Evolutionary conservation across 2,888 invertebrate genomes (phyloP), one percentile per base, ranked within the genome.

Genomic region (Keiferia lycopersicella): DNA sequence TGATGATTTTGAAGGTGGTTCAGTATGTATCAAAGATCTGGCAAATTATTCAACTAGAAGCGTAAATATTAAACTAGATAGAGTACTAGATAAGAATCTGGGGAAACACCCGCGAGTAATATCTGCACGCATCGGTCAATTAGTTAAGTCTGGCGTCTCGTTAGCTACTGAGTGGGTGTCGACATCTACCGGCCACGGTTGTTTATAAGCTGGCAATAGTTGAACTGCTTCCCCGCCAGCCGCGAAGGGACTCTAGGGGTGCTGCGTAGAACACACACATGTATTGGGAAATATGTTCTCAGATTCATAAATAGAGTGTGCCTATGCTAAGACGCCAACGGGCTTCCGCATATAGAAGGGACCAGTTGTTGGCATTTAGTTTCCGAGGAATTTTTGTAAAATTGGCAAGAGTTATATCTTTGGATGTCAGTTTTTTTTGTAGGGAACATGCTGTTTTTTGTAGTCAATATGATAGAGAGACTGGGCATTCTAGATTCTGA

Each of bases 211-310:
- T 51, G 51, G 51, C 51, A 81, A 71, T 72, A 70, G 74, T 26
- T 4, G 73, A 74, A 71, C 72, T 73, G 76, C 79, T 78, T 80
- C 76, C 76, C 77, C 74, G 82, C 80, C 84, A 81, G 73, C n/a
- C 16, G 1, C 34, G 8, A 34, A 34, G 45, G 45, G 45, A 45
- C 7, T 45, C 16, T 45, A 45, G 45, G 45, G 45, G 45, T 45
- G 45, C n/a, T 45, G 16, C 45, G 0, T n/a, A 16, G n/a, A 41
- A 14, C 0, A 41, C 14, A 41, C 12, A 16, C 0, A 16, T 45
- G 1, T 4, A n/a, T n/a, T n/a, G n/a, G 16, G 16, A 16, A n/a
- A 41, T 14, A n/a, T 1, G 8, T 2, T 4, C 16, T 4, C 45
- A n/a, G n/a, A n/a, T 16, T 4, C 45, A 11, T 3, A 41, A 3